phyloP scores from a whole-genome alignment of 2,113 vertebrate species.

The Pitta sordida region DNA sequence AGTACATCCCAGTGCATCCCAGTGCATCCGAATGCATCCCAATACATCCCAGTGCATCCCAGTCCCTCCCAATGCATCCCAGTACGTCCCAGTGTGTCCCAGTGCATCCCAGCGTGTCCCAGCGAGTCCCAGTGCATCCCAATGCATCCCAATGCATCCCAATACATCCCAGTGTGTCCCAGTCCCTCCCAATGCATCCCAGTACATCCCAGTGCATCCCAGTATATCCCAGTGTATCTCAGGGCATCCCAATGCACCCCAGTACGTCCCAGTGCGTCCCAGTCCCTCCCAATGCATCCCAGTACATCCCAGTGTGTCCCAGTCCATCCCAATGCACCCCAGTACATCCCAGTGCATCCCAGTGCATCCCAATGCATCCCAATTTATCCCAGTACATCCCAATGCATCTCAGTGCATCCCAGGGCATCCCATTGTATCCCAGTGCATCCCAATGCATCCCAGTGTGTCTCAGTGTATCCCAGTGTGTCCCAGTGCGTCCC shows the following conservation, averaged over 20 bases:
- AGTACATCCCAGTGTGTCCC: too few relatives aligned
- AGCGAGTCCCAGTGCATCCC: too few relatives aligned
- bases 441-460: too few relatives aligned
- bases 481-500: not conserved
- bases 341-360: not conserved
- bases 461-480: not conserved
- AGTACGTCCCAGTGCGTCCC: too few relatives aligned
- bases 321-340: too few relatives aligned
- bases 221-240: not conserved
- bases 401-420: not conserved
- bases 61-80: too few relatives aligned
- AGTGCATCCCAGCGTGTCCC: too few relatives aligned
- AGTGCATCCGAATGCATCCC: not conserved
- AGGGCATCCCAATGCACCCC: too few relatives aligned
- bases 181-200: not conserved
- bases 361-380: not conserved
- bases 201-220: not conserved
- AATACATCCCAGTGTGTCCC: not conserved
- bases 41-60: too few relatives aligned
- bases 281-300: too few relatives aligned
- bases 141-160: not conserved
- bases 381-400: not conserved
- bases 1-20: not conserved
- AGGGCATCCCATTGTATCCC: too few relatives aligned
- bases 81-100: not conserved